phyloP scores from a whole-genome alignment of 2,888 invertebrate species.

The Dione juno region DNA sequence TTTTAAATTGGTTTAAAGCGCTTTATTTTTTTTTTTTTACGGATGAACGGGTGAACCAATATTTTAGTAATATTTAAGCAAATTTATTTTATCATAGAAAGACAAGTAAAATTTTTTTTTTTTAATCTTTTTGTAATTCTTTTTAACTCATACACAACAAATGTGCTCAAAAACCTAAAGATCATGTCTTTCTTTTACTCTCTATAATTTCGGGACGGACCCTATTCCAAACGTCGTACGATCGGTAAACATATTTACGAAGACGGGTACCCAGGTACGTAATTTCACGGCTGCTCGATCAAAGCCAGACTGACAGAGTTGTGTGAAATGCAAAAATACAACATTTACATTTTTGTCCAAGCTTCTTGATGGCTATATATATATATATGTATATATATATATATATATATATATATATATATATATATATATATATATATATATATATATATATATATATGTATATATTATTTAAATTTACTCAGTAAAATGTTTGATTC shows the following conservation, averaged over 20 bases:
- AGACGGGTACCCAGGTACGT: conserved; percentile 41
- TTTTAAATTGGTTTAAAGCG: too few relatives aligned
- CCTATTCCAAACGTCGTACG: conserved; percentile 30
- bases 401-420: too few relatives aligned
- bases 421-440: too few relatives aligned
- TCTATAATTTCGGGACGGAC: conserved; percentile 27
- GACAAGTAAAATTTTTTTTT: too few relatives aligned
- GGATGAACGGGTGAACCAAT: too few relatives aligned
- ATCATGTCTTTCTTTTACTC: background rate
- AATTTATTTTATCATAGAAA: too few relatives aligned
- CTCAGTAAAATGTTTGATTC: background rate
- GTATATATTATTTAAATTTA: background rate
- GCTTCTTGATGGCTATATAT: conserved; percentile 24
- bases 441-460: too few relatives aligned
- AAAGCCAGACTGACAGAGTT: conserved; percentile 44
- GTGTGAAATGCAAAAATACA: conserved; percentile 41
- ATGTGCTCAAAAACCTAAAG: background rate
- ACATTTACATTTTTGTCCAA: conserved; percentile 39
- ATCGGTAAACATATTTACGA: conserved; percentile 37
- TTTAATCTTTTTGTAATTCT: too few relatives aligned
- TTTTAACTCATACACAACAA: too few relatives aligned
- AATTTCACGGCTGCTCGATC: conserved; percentile 49
- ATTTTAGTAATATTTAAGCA: too few relatives aligned
- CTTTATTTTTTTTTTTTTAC: too few relatives aligned
- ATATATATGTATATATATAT: conserved; percentile 24